Evolutionary conservation across 2,113 vertebrate genomes (phyloP), one percentile per base, ranked within the genome.

Genomic region (Siniperca knerii): DNA sequence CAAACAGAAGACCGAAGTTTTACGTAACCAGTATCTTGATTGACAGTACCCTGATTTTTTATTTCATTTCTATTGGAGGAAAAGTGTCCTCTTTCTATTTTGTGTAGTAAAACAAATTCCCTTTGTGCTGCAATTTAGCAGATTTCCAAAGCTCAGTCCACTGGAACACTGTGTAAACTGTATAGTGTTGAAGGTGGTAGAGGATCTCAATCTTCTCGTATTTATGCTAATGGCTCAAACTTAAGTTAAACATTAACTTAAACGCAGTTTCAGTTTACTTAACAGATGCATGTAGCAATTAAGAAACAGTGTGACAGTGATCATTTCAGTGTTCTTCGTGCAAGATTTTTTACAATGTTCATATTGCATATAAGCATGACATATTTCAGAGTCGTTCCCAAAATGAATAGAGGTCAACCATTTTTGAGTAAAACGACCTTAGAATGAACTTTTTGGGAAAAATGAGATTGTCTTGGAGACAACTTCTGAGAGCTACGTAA

Each of bases 401-500:
- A 75, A 70, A 64, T 66, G 42, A 65, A 58, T 6, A 4, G 2
- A 20, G 55, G 60, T 66, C 60, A 77, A 6, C 6, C 54, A 10
- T 64, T 79, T 60, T 11, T 61, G 55, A 79, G 35, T 57, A 58
- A 77, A 69, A 37, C 15, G 29, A 61, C 73, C 67, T 83, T 5
- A 35, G 65, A 54, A 35, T 46, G 64, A 70, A 71, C 57, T 8
- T 67, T 20, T 67, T 78, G 23, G 35, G 58, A 66, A 12, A 60
- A 85, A 87, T 74, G 21, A 42, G 50, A 83, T 73, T 2, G 57
- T 25, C 23, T 79, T 68, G 74, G 60, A 89, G 74, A 72, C 48
- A 66, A 82, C 69, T 76, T 89, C 61, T 77, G 55, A 83, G 77
- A 65, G 71, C 54, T 35, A 18, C 66, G 65, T 75, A 80, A 18